These are phyloP conservation scores for Protophormia terraenovae DNA, from an alignment of 2,888 invertebrate genomes.

Conservation along the genomic window DNA sequence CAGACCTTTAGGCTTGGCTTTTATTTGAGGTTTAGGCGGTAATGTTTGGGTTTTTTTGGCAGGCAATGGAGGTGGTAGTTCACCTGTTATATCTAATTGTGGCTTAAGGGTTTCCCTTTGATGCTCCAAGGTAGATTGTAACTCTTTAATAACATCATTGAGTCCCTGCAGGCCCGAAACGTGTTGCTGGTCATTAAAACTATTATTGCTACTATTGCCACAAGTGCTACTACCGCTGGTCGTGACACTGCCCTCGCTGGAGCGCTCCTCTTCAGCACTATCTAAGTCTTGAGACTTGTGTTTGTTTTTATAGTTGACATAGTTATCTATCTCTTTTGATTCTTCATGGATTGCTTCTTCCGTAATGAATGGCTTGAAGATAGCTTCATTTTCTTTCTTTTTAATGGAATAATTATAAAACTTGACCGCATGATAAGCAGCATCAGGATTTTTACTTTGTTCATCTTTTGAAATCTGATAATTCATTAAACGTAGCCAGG, in stretches of 20 bases:
- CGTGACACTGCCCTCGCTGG: slow-evolving; percentile 76
- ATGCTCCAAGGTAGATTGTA: slow-evolving; percentile 74
- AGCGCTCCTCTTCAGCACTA: slow-evolving; percentile 82
- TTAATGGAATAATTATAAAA: slow-evolving; percentile 94
- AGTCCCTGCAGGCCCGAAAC: slow-evolving; percentile 73
- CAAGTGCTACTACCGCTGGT: slow-evolving; percentile 73
- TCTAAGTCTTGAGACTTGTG: slow-evolving; percentile 85
- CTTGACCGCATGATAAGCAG: slow-evolving; percentile 94
- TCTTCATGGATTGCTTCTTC: slow-evolving; percentile 91
- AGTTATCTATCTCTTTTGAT: slow-evolving; percentile 90
- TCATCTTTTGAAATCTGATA: slow-evolving; percentile 93
- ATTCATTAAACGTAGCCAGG: slow-evolving; percentile 90
- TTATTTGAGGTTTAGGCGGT: slow-evolving; percentile 82
- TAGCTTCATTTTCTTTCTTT: slow-evolving; percentile 87
- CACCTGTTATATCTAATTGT: slow-evolving; percentile 62
- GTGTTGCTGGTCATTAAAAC: slow-evolving; percentile 77
- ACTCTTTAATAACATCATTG: slow-evolving; percentile 77
- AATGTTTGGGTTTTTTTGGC: slow-evolving; percentile 81
- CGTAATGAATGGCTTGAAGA: slow-evolving; percentile 91
- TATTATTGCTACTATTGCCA: slow-evolving; percentile 78
- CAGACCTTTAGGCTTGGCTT: slow-evolving; percentile 82
- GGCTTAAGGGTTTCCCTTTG: slow-evolving; percentile 76
- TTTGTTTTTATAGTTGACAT: slow-evolving; percentile 87
- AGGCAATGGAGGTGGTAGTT: slow-evolving; percentile 80
- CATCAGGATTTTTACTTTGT: slow-evolving; percentile 93